Conservation (phyloP, 2,113 vertebrate species). For the Sturnus vulgaris region DNA sequence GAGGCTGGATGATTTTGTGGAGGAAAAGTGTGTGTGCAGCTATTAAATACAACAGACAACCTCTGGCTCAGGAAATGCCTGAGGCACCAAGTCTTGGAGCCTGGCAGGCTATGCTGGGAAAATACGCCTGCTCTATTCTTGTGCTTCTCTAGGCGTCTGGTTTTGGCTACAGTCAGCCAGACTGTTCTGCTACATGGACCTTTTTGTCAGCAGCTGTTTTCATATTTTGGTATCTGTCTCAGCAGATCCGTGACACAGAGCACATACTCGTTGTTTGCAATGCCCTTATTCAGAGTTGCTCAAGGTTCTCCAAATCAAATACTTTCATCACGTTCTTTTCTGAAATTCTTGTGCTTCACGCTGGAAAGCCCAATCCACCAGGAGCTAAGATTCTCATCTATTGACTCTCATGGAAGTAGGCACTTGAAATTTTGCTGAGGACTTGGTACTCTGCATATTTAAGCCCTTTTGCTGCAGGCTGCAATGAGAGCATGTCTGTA, state of each 20-base stretch:
- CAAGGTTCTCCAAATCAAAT: not conserved
- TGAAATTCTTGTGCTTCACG: not conserved
- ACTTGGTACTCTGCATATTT: not conserved
- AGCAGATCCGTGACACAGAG: not conserved
- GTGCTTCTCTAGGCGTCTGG: not conserved
- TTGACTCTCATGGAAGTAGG: not conserved
- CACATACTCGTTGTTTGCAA: not conserved
- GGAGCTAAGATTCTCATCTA: not conserved
- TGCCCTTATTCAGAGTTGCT: not conserved
- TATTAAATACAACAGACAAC: conserved; percentile 14
- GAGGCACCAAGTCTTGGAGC: conserved; percentile 15
- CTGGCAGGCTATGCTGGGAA: not conserved
- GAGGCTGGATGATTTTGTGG: not conserved
- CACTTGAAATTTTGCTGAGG: not conserved
- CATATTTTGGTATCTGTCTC: not conserved
- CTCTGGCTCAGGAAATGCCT: conserved; percentile 17
- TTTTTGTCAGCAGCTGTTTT: not conserved
- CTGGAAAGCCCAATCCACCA: not conserved
- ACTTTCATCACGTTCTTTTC: not conserved
- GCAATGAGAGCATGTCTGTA: not conserved
- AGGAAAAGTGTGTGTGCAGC: not conserved
- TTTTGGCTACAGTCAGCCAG: not conserved
- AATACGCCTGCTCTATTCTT: not conserved
- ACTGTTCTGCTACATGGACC: not conserved
- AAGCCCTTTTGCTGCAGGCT: not conserved